A percentile compares a stretch with the other conserved stretches of the same genome.
These are phyloP conservation scores for Rhizoglyphus robini DNA, from an alignment of 1,140 invertebrate genomes.

Conservation along the genomic window DNA sequence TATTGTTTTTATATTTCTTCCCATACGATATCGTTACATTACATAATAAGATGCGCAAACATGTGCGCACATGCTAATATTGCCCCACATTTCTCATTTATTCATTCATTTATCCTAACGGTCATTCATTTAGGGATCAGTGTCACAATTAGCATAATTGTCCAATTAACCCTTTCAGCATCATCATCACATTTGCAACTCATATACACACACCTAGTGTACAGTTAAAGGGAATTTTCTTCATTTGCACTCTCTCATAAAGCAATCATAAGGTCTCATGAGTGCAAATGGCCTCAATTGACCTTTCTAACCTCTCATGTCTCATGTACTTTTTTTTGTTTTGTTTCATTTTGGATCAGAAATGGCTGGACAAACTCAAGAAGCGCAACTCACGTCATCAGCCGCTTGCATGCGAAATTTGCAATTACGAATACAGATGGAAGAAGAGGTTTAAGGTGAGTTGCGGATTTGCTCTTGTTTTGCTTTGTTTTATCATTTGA, in stretches of 20 bases:
- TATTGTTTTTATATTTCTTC: background rate
- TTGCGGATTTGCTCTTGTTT: slow-evolving; percentile 8
- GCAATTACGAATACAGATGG: slow-evolving; percentile 42
- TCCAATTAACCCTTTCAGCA: no score
- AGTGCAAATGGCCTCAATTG: background rate
- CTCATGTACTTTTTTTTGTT: background rate
- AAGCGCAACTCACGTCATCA: slow-evolving; percentile 36
- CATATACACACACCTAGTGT: no score
- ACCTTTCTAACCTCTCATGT: background rate
- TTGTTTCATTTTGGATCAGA: slow-evolving; percentile 27
- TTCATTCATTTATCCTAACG: no score
- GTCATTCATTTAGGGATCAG: no score
- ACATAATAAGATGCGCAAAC: background rate
- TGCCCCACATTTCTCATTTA: background rate
- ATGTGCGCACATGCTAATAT: background rate
- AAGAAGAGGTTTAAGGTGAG: slow-evolving; percentile 43
- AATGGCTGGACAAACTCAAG: slow-evolving; percentile 40
- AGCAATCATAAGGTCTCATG: no score
- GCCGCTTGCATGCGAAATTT: slow-evolving; percentile 42
- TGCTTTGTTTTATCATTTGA: background rate
- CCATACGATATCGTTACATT: no score
- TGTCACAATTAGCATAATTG: no score
- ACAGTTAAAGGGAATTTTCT: no score
- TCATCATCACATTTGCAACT: no score
- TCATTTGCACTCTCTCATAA: background rate